Evolutionary conservation across 2,113 vertebrate genomes (phyloP), one percentile per base, ranked within the genome.

Genomic region (Myotis davidii): DNA sequence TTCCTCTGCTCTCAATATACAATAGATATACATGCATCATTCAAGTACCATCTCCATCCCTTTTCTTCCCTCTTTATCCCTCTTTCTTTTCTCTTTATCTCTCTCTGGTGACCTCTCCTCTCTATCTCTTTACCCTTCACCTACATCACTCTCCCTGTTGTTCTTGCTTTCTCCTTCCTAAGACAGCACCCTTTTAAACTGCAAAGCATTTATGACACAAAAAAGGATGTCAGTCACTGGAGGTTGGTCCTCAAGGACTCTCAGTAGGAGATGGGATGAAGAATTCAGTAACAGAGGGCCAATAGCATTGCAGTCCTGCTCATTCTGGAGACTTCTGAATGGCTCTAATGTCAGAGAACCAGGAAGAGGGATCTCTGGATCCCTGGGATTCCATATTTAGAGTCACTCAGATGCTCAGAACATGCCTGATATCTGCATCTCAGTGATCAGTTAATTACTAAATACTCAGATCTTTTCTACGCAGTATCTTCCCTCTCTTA

Each of bases 261-360:
- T 78, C 12, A 9, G 10, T 52, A 42, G 32, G 25, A 34, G 9
- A 20, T 3, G 39, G 32, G 20, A 25, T 10, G 5, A 50, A 25
- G 45, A 74, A 76, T 45, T 89, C 27, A 7, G 34, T 3, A 61
- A 2, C 84, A 4, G 3, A 16, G 56, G 34, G 4, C 23, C 17
- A 3, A 4, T 1, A 23, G 48, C n/a, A 34, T 2, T 37, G 16
- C 0, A 20, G 6, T 13, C n/a, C 0, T 17, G 27, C 7, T 1
- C n/a, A 20, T 16, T 48, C 39, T 45, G 13, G 27, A 74, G 27
- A 52, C 56, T 74, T 45, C 3, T 6, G 8, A 48, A 32, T n/a
- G 29, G 32, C 13, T 37, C 34, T 42, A 29, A 23, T 18, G 20
- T 8, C 25, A 90, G 20, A 93, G 34, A 1, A 27, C 2, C 16